A percentile compares a stretch with the other conserved stretches of the same genome.
Evolutionary conservation across 2,113 vertebrate genomes (phyloP).

Genomic region (Leptodactylus fuscus): DNA sequence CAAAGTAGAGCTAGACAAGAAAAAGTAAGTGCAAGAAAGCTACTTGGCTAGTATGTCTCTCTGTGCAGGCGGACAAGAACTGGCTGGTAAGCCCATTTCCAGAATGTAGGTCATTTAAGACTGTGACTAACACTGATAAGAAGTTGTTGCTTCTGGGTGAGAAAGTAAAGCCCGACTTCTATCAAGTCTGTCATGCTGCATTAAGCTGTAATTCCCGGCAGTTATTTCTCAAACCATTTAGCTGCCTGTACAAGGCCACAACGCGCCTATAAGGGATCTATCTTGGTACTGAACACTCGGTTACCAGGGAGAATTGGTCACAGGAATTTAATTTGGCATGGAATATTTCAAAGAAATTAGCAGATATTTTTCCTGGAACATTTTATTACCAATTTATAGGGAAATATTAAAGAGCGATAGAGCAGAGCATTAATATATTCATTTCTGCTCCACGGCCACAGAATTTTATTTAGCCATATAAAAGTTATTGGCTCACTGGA

Average conservation of each 20-base stretch:
- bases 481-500: background rate
- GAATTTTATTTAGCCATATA: background rate
- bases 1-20: background rate
- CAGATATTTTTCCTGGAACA: background rate
- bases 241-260: conserved; percentile 25
- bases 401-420: conserved; percentile 3
- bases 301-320: conserved; percentile 7
- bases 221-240: conserved; percentile 33
- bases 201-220: conserved; percentile 45
- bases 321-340: conserved; percentile 13
- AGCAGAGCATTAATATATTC: background rate
- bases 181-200: conserved; percentile 35
- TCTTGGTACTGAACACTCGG: background rate
- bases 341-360: conserved; percentile 27
- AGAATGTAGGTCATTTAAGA: conserved; percentile 45
- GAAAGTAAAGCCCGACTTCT: conserved; percentile 9
- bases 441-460: background rate
- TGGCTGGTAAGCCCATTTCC: conserved; percentile 31
- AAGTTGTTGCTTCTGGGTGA: conserved; percentile 34
- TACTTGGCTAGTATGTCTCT: conserved; percentile 11
- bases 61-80: background rate
- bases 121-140: conserved; percentile 36
- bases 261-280: background rate
- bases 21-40: background rate
- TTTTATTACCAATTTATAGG: conserved; percentile 8